These are phyloP conservation scores for Melanitta fusca DNA, from an alignment of 2,797 vertebrate genomes.

Conservation along the genomic window DNA sequence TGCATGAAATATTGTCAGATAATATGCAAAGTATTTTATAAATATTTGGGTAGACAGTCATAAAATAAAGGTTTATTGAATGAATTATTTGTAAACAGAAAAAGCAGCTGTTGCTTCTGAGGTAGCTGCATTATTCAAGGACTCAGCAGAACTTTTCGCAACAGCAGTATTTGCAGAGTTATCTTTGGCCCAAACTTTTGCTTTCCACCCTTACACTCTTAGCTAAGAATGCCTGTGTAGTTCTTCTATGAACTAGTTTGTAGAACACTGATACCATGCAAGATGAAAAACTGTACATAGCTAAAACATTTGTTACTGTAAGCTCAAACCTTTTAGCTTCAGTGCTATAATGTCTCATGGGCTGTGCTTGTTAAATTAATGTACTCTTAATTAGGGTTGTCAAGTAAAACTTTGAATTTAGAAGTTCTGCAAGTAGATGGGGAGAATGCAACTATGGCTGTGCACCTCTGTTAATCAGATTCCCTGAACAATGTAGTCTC, in stretches of 20 bases:
- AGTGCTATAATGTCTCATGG: background rate
- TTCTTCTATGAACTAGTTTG: background rate
- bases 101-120: background rate
- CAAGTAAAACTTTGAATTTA: background rate
- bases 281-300: background rate
- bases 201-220: background rate
- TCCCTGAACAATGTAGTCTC: background rate
- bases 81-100: background rate
- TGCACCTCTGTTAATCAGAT: background rate
- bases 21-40: background rate
- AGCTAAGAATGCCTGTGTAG: background rate
- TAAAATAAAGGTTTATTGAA: background rate
- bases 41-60: background rate
- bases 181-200: background rate
- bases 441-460: background rate
- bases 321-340: background rate
- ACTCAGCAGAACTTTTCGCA: background rate
- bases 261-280: background rate
- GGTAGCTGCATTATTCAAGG: background rate
- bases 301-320: background rate
- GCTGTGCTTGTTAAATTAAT: background rate
- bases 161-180: background rate
- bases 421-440: background rate
- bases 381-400: background rate
- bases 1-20: background rate